phyloP scores from a whole-genome alignment of 2,113 vertebrate species.

The Vulpes vulpes region DNA sequence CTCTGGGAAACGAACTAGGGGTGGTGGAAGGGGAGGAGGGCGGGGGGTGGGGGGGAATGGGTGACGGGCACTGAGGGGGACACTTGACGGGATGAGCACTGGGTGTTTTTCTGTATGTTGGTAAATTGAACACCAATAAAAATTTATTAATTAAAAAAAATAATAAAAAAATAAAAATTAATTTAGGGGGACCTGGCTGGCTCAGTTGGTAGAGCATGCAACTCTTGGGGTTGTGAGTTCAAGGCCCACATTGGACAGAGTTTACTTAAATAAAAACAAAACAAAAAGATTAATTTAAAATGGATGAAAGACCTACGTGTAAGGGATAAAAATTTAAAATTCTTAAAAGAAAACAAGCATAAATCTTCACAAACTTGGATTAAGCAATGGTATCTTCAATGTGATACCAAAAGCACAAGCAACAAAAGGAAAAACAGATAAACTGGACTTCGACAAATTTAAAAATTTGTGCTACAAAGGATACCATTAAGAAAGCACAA shows the following conservation, averaged over 20 bases:
- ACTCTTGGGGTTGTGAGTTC: not conserved
- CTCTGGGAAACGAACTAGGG: too few relatives aligned
- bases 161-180: not conserved
- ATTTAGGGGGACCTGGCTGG: not conserved
- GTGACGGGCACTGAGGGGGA: too few relatives aligned
- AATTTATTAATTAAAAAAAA: too few relatives aligned
- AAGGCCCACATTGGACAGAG: not conserved
- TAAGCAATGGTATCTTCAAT: not conserved
- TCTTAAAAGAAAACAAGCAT: not conserved
- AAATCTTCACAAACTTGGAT: not conserved
- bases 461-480: not conserved
- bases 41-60: too few relatives aligned
- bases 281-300: not conserved
- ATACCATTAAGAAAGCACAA: not conserved
- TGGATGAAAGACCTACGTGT: not conserved
- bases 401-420: not conserved
- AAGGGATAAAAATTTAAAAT: not conserved
- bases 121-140: too few relatives aligned
- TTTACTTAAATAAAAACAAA: not conserved
- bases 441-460: not conserved
- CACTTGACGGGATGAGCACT: too few relatives aligned
- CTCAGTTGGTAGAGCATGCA: not conserved
- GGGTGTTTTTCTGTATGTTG: too few relatives aligned
- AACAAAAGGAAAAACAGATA: not conserved
- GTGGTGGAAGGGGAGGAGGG: too few relatives aligned